Percentiles rank a stretch among this genome's conserved stretches.
These are phyloP conservation scores for Callosobruchus maculatus DNA, from an alignment of 2,888 invertebrate species.

Conservation along the genomic window DNA sequence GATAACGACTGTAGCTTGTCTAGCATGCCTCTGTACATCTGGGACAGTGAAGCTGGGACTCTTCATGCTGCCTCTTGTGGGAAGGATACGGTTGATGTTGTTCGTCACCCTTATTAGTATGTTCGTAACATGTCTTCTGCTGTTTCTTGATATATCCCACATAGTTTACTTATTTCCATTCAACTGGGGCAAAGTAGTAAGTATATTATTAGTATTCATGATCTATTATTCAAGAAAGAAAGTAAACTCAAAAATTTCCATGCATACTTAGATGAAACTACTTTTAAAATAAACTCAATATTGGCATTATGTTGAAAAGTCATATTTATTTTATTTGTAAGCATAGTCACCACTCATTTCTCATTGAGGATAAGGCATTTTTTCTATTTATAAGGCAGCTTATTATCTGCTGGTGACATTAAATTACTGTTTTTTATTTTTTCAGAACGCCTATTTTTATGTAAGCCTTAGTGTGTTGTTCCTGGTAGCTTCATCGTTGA, in stretches of 20 bases:
- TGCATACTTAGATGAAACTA: no score
- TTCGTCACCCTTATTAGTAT: slow-evolving; percentile 73
- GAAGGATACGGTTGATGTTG: slow-evolving; percentile 72
- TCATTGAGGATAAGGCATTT: no score
- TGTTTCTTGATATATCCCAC: slow-evolving; percentile 77
- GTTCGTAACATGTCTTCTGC: slow-evolving; percentile 68
- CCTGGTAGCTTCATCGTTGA: slow-evolving; percentile 65
- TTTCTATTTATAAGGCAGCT: no score
- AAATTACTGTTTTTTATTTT: slow-evolving; percentile 21
- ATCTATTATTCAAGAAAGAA: not conserved
- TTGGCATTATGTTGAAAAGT: no score
- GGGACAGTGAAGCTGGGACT: slow-evolving; percentile 73
- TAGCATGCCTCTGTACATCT: slow-evolving; percentile 71
- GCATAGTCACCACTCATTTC: no score
- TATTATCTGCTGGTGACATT: not conserved
- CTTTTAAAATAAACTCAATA: no score
- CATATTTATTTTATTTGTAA: no score
- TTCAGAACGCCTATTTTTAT: slow-evolving; percentile 70
- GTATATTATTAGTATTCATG: slow-evolving; percentile 33
- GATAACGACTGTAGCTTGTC: slow-evolving; percentile 70
- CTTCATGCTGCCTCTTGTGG: slow-evolving; percentile 72
- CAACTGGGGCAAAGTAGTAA: slow-evolving; percentile 75
- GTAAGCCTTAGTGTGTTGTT: slow-evolving; percentile 69
- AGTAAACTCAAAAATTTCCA: no score
- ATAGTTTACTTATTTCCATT: slow-evolving; percentile 74